Conservation (phyloP, 2,888 invertebrate genomes). For the Ramazzottius varieornatus region DNA sequence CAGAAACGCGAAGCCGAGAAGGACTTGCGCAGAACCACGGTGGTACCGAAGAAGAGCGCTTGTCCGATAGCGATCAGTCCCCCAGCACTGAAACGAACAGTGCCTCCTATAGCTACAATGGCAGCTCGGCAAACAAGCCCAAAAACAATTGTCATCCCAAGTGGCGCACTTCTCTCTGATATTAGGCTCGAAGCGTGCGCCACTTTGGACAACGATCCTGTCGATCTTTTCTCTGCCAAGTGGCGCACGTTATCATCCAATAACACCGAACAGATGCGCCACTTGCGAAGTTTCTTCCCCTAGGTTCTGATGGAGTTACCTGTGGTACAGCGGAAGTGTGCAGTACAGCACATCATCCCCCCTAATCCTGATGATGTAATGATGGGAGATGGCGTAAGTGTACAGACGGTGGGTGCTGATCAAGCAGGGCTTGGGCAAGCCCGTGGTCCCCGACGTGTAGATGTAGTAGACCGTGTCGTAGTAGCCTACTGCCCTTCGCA, state of each 20-base stretch:
- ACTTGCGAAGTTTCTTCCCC: too few species aligned
- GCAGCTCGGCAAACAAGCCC: neutral
- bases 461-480: neutral
- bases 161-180: neutral
- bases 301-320: slow-evolving; percentile 12
- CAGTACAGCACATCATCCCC: slow-evolving; percentile 24
- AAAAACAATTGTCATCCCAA: too few species aligned
- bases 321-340: slow-evolving; percentile 28
- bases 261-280: too few species aligned
- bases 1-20: slow-evolving; percentile 29
- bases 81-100: neutral
- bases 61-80: slow-evolving; percentile 21
- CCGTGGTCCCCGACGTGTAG: neutral
- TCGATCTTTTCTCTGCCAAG: too few species aligned
- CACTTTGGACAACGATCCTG: too few species aligned
- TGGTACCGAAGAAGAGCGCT: slow-evolving; percentile 19
- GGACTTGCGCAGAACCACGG: slow-evolving; percentile 25
- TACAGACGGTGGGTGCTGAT: neutral
- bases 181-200: neutral
- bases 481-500: neutral
- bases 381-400: neutral
- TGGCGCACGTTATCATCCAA: too few species aligned
- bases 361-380: slow-evolving; percentile 12
- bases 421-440: neutral
- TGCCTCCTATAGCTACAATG: too few species aligned